phyloP scores from a whole-genome alignment of 2,113 vertebrate genomes.

The Cinclus cinclus region DNA sequence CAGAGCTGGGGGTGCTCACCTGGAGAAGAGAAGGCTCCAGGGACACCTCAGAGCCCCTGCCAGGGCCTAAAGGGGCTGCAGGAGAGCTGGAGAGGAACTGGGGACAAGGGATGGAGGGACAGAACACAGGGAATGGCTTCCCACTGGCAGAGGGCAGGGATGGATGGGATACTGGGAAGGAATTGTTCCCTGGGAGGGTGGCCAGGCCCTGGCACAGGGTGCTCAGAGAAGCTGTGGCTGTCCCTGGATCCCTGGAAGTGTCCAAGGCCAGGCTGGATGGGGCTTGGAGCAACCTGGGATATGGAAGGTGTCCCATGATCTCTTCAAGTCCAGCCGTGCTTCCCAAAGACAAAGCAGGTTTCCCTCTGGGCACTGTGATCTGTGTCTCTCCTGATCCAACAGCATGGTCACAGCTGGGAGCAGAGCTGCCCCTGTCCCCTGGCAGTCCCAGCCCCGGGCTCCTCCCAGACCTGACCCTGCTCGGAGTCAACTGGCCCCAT shows the following conservation, averaged over 20 bases:
- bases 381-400: neutral
- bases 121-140: neutral
- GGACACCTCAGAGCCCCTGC: too few relatives aligned
- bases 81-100: neutral
- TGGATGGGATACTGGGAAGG: neutral
- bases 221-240: neutral
- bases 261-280: rapidly evolving
- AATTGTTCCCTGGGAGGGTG: neutral
- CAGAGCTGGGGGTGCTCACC: neutral
- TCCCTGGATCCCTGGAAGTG: neutral
- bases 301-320: neutral
- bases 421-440: neutral
- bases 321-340: neutral
- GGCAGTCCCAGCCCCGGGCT: neutral
- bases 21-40: too few relatives aligned
- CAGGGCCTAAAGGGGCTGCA: neutral
- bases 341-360: neutral
- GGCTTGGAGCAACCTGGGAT: rapidly evolving
- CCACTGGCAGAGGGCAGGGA: neutral
- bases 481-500: neutral
- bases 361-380: neutral
- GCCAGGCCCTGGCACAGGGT: neutral
- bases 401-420: neutral
- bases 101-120: neutral
- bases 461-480: neutral